Evolutionary conservation across 2,113 vertebrate genomes (phyloP), one percentile per base, ranked within the genome.

Genomic region (Myrmecophaga tridactyla): DNA sequence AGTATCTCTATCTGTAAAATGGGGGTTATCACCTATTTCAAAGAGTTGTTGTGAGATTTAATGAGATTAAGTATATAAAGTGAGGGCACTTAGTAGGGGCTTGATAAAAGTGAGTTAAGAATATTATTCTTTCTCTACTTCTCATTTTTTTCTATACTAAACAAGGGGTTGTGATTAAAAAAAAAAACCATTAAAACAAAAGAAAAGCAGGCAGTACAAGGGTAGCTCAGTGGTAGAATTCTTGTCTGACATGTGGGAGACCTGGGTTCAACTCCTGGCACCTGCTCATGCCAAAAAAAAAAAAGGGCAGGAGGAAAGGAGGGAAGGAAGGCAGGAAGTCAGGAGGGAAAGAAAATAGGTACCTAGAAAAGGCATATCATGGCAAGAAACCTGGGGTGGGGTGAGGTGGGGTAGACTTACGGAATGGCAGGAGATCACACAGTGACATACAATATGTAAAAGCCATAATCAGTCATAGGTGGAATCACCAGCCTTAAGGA

Each of bases 21-120:
- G 39, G 48, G 53, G 95, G 75, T 73, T 63, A 92, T 89, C 53
- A 84, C 80, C 23, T 86, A 21, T 46, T 43, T 9, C 62, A 89
- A 94, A 93, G 65, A 84, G 31, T 86, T 92, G 43, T 27, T 93
- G 86, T 39, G 67, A 39, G 10, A 93, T 80, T 92, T 92, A 96
- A 94, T 92, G 25, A 90, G 46, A 88, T 31, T 87, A 92, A 70
- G 17, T 95, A 58, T 73, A 86, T 70, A 87, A 93, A 31, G 4
- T 93, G 21, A 83, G 67, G 85, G 18, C 31, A 89, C 31, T 87
- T 90, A 48, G 46, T 60, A 92, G 12, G 53, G 53, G 34, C 15
- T 89, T 96, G 48, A 69, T 82, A 96, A 95, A 78, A 82, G 31
- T 72, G 39, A 94, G 34, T 29, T 92, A 65, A 63, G 48, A 92